Base-by-base conservation (phyloP, 2,113 vertebrate species). In the Odocoileus virginianus region DNA sequence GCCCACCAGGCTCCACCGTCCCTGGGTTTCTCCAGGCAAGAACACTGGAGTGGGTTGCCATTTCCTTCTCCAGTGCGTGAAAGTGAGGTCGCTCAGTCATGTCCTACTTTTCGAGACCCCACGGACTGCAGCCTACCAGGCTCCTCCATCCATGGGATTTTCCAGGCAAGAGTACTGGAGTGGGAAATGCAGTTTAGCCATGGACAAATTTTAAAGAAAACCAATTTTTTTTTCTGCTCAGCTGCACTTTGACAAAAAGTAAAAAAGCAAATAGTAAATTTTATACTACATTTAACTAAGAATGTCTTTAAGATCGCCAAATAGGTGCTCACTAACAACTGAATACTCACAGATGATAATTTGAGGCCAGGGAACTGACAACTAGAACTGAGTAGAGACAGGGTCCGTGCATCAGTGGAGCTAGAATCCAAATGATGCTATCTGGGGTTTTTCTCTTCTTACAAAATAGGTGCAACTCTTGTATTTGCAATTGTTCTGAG, bases 211-310 rank as follows among this genome's bases (percentile, higher is more conserved):
- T 47, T 81, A 92, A 89, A 67, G 45, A 36, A 58, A 89, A 94
- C n/a, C 27, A 55, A n/a, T 87, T 94, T 76, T 93, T 76, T 92
- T 93, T 95, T 33, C 67, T 82, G 21, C 19, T 96, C 81, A 74
- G 50, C 8, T 45, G 71, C 7, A 40, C 13, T 36, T 60, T 55
- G 54, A 40, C 23, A 91, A 94, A 86, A 91, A 89, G 79, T 54
- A 57, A 47, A 84, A 78, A 92, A 85, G 64, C 45, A 71, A 89
- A 96, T 52, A 86, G 16, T 54, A 52, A 92, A 90, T 87, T 36
- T 61, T 83, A 55, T 15, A 28, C 8, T 27, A 78, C 16, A 25
- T 55, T 92, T 90, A 94, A 50, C 19, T 74, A 19, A 94, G 74
- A 92, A 64, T 67, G 2, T 61, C 33, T n/a, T 36, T 43, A 40